These are phyloP conservation scores for Lamellibrachia luymesi DNA, from an alignment of 1,140 invertebrate genomes.

Conservation along the genomic window DNA sequence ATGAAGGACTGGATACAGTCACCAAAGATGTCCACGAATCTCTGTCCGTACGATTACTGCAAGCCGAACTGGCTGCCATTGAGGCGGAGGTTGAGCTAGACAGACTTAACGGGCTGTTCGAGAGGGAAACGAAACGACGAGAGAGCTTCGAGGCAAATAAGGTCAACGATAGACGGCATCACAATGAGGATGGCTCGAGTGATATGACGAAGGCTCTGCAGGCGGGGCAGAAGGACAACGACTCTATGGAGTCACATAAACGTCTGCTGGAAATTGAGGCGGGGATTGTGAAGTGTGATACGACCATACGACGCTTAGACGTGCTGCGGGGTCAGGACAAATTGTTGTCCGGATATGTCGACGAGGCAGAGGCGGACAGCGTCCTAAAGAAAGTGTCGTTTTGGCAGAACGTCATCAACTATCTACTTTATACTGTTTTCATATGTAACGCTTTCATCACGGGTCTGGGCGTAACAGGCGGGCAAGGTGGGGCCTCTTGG, in stretches of 20 bases:
- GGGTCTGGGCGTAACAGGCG: not conserved
- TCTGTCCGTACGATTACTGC: not conserved
- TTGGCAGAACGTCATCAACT: slow-evolving; percentile 21
- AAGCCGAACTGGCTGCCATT: not conserved
- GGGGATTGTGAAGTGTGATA: not conserved
- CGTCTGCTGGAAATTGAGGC: not conserved
- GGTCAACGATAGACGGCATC: not conserved
- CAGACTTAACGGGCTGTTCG: not conserved
- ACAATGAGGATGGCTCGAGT: not conserved
- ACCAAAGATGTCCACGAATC: not conserved
- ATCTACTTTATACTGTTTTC: slow-evolving; percentile 14
- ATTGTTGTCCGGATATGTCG: not conserved
- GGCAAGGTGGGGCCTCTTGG: not conserved
- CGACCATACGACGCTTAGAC: not conserved
- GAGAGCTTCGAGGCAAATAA: not conserved
- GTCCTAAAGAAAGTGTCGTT: slow-evolving; percentile 17
- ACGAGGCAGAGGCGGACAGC: not conserved
- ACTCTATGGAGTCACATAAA: not conserved
- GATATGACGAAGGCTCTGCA: not conserved
- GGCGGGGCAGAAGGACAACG: not conserved
- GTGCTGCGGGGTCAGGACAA: not conserved
- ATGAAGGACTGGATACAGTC: not conserved
- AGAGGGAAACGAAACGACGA: not conserved
- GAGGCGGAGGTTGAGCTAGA: not conserved
- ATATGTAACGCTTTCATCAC: slow-evolving; percentile 13